Evolutionary conservation across 2,888 invertebrate species (phyloP).

Genomic region (Hybos culiciformis): DNA sequence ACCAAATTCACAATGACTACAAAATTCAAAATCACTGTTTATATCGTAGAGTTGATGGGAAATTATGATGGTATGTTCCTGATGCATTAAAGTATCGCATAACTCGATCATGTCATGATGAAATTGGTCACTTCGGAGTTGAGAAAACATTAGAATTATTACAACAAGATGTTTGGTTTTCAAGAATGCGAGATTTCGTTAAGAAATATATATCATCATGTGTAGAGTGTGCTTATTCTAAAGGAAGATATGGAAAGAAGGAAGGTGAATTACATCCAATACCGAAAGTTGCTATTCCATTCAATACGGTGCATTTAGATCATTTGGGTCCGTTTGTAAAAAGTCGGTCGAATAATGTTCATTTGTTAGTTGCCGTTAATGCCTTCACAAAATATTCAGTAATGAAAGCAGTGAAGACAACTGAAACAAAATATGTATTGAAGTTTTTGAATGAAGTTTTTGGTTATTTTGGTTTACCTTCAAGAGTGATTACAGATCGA

Average conservation of each 20-base stretch:
- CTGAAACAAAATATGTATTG: slow-evolving; percentile 11
- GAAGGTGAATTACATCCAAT: slow-evolving; percentile 23
- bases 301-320: slow-evolving; percentile 22
- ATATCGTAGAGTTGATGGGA: not conserved
- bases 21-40: not conserved
- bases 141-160: slow-evolving; percentile 3
- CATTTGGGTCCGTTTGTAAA: slow-evolving; percentile 22
- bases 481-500: slow-evolving; percentile 12
- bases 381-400: slow-evolving; percentile 20
- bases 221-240: slow-evolving; percentile 7
- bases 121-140: slow-evolving; percentile 1
- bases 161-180: not conserved
- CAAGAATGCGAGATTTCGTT: not conserved
- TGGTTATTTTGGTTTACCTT: slow-evolving; percentile 9
- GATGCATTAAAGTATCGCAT: not conserved
- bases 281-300: slow-evolving; percentile 20
- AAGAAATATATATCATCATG: not conserved
- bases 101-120: not conserved
- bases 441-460: slow-evolving; percentile 5
- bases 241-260: slow-evolving; percentile 21
- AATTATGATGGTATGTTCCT: slow-evolving; percentile 7
- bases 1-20: not conserved
- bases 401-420: slow-evolving; percentile 15
- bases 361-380: slow-evolving; percentile 23
- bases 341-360: slow-evolving; percentile 16